Percentiles rank a stretch among this genome's conserved stretches.
Conservation (phyloP, 2,888 invertebrate species). For the Vesta saturnalis region DNA sequence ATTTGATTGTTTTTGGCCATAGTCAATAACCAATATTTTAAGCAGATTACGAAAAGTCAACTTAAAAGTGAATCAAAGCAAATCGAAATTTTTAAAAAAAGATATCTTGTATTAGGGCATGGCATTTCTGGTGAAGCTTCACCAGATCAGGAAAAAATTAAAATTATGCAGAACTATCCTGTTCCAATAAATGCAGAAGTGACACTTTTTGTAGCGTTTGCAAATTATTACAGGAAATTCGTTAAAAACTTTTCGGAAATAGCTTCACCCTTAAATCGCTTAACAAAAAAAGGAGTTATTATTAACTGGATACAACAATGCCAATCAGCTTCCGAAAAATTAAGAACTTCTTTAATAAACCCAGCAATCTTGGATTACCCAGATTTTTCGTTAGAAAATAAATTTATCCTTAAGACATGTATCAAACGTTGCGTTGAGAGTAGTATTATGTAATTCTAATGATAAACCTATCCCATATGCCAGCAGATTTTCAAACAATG, state of each 20-base stretch:
- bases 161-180: constrained; percentile 42
- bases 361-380: constrained; percentile 25
- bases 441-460: constrained; percentile 18
- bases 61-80: constrained; percentile 44
- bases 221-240: constrained; percentile 43
- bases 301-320: constrained; percentile 11
- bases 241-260: constrained; percentile 44
- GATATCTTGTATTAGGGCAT: constrained; percentile 36
- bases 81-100: constrained; percentile 42
- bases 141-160: constrained; percentile 41
- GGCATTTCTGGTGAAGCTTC: constrained; percentile 37
- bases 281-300: constrained; percentile 35
- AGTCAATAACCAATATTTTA: constrained; percentile 40
- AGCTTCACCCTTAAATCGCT: constrained; percentile 32
- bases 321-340: constrained; percentile 9
- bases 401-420: constrained; percentile 28
- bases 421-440: constrained; percentile 21
- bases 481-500: constrained; percentile 41
- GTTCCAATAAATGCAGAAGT: constrained; percentile 40
- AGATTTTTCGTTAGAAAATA: constrained; percentile 14
- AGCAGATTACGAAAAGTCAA: constrained; percentile 33
- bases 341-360: background rate
- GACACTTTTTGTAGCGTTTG: constrained; percentile 36
- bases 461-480: constrained; percentile 27
- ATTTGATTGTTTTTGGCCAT: constrained; percentile 43